Percentiles rank a stretch among this genome's conserved stretches.
These are phyloP conservation scores for Eulemur mongoz DNA, from an alignment of 2,797 vertebrate genomes.

Conservation along the genomic window DNA sequence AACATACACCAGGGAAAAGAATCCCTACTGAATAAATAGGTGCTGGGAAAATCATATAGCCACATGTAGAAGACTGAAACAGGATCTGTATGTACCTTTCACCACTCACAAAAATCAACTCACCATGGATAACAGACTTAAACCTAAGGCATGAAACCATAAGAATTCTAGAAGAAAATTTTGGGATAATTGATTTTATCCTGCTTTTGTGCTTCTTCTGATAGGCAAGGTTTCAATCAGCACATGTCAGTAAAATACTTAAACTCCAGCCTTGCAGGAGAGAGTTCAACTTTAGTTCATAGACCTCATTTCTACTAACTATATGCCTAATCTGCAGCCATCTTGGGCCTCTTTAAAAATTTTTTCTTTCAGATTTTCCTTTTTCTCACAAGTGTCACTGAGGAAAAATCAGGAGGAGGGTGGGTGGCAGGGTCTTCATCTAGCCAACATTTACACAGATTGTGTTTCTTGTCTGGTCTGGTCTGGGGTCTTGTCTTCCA, in stretches of 20 bases:
- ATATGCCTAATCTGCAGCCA: background rate
- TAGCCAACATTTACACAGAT: background rate
- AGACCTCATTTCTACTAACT: background rate
- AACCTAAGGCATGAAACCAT: too few species aligned
- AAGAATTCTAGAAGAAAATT: too few species aligned
- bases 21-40: too few species aligned
- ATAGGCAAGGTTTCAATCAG: background rate
- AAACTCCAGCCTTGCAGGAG: too few species aligned
- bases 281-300: background rate
- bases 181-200: background rate
- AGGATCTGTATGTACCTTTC: too few species aligned
- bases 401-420: background rate
- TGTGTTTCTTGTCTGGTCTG: background rate
- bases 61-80: too few species aligned
- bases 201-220: background rate
- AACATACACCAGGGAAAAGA: too few species aligned
- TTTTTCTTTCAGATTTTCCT: background rate
- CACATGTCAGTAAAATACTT: background rate
- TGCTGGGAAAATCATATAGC: too few species aligned
- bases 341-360: background rate
- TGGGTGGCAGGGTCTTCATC: too few species aligned
- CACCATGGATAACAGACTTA: too few species aligned
- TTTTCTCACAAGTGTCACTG: background rate
- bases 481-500: background rate
- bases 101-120: too few species aligned